These are phyloP conservation scores for Hephaestus fuliginosus DNA, from an alignment of 2,797 vertebrate genomes.

Conservation along the genomic window DNA sequence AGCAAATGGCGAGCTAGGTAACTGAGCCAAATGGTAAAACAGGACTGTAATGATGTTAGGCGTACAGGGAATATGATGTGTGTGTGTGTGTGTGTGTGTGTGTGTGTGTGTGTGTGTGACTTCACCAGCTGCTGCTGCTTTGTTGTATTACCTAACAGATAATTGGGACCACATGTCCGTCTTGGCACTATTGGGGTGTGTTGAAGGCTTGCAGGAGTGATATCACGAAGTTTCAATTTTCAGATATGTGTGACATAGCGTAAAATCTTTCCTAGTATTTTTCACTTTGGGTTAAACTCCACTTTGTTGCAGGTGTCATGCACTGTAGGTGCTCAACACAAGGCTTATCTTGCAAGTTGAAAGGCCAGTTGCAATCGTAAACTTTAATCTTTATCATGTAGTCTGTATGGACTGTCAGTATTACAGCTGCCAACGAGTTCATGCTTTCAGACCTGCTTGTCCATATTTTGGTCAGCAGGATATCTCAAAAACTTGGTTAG, in stretches of 20 bases:
- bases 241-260: conserved; percentile 44
- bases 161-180: conserved; percentile 82
- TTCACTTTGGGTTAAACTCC: conserved; percentile 12
- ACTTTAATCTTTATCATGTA: background rate
- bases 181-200: conserved; percentile 41
- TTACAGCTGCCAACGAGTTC: background rate
- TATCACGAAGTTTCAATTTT: conserved; percentile 60
- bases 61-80: conserved; percentile 19
- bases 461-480: background rate
- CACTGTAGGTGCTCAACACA: background rate
- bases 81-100: conserved; percentile 27
- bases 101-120: conserved; percentile 48
- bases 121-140: conserved; percentile 71
- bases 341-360: conserved; percentile 3
- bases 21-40: conserved; percentile 60
- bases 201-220: conserved; percentile 54
- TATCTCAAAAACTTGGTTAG: background rate
- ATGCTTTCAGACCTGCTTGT: background rate
- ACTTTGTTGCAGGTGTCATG: conserved; percentile 3
- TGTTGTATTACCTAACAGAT: conserved; percentile 81
- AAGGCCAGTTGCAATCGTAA: conserved; percentile 1
- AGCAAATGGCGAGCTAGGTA: conserved; percentile 47
- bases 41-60: conserved; percentile 37
- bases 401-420: background rate
- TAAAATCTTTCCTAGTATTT: conserved; percentile 15